Percentiles rank a stretch among this genome's conserved stretches.
phyloP scores from a whole-genome alignment of 2,113 vertebrate species.

The Sakesphorus luctuosus region DNA sequence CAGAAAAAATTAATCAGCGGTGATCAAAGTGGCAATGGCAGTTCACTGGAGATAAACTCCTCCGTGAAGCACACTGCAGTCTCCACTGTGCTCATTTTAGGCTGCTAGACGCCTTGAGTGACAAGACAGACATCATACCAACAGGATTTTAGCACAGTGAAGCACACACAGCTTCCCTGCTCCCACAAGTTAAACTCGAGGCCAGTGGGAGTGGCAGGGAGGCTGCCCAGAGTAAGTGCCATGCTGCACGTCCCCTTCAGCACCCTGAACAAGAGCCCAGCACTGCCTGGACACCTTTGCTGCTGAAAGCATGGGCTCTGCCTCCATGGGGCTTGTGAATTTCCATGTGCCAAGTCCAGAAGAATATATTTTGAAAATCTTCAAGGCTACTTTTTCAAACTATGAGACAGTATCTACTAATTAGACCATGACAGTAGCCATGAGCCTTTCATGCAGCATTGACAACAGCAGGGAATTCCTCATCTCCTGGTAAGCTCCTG shows the following conservation, averaged over 20 bases:
- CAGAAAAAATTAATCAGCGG: not conserved
- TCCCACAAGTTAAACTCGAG: not conserved
- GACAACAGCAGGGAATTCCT: not conserved
- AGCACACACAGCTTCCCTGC: not conserved
- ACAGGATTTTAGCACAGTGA: not conserved
- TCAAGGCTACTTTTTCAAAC: not conserved
- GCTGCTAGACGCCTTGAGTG: not conserved
- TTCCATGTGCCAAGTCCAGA: not conserved
- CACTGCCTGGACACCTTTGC: not conserved
- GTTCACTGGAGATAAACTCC: constrained; percentile 8
- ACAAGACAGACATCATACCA: not conserved
- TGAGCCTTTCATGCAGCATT: not conserved
- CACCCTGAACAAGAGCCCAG: not conserved
- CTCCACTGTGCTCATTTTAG: not conserved
- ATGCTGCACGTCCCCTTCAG: not conserved
- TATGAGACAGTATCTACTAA: not conserved
- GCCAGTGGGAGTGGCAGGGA: not conserved
- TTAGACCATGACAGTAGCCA: not conserved
- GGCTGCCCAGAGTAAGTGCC: not conserved
- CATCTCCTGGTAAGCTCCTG: not conserved
- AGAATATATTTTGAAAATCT: not conserved
- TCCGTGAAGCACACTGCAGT: rapidly evolving
- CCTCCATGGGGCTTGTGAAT: not conserved
- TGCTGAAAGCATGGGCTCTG: rapidly evolving
- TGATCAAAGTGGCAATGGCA: not conserved